Conservation (phyloP, 2,113 vertebrate species). For the Nanger granti region DNA sequence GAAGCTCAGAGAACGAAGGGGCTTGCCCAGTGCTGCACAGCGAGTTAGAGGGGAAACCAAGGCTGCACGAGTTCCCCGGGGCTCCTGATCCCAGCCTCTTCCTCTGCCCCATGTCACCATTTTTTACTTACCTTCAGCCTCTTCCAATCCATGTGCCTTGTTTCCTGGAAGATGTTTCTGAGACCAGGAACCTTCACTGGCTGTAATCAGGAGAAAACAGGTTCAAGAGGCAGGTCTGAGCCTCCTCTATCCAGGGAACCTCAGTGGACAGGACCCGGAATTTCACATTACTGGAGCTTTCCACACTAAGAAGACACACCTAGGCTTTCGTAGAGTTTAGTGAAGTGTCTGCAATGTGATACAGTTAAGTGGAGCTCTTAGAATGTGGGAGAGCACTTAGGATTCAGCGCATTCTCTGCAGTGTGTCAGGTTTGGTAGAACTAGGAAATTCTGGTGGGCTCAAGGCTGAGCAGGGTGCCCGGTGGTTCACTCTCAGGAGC, state of each 20-base stretch:
- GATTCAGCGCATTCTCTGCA: neutral
- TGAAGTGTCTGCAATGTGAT: neutral
- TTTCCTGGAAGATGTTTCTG: neutral
- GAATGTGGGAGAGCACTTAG: neutral
- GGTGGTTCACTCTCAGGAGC: neutral
- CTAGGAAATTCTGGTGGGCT: neutral
- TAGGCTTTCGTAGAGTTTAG: neutral
- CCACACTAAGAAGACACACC: neutral
- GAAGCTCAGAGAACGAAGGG: neutral
- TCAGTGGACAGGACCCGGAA: rapidly evolving
- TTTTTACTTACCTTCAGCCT: conserved; percentile 10
- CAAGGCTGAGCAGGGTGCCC: neutral
- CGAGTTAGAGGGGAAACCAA: neutral
- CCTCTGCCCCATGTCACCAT: neutral
- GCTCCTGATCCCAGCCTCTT: neutral
- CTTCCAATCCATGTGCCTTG: neutral
- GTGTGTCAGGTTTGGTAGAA: neutral
- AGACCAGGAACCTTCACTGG: neutral
- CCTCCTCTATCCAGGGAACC: neutral
- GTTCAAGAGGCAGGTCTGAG: neutral
- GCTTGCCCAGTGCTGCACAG: neutral
- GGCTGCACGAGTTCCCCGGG: neutral
- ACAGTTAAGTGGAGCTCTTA: neutral
- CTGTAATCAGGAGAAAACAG: neutral
- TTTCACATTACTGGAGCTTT: neutral